Evolutionary conservation across 2,113 vertebrate species (phyloP), one percentile per base, ranked within the genome.

Genomic region (Albula goreensis): DNA sequence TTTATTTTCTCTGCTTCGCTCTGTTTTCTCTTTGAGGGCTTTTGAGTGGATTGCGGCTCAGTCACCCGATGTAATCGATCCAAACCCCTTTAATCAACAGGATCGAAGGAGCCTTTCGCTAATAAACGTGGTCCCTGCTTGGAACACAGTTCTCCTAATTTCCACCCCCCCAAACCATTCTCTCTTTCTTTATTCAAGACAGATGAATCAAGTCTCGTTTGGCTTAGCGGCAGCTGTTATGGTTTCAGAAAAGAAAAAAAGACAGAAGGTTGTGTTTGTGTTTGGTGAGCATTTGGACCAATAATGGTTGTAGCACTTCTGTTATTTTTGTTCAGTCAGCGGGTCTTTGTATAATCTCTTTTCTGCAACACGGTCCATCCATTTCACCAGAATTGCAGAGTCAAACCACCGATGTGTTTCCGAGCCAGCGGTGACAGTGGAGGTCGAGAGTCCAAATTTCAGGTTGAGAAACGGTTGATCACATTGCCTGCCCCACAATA

Each of bases 61-160:
- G 90, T 25, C 91, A 90, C 90, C 89, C 87, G 89, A 88, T 91
- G 92, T 93, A 94, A 95, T 93, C 89, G 92, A 94, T 89, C 91
- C 92, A 89, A 92, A 92, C 91, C 91, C 85, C 93, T 94, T 94
- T 95, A 94, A 95, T 96, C 94, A 93, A 89, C 85, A 81, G 85
- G 89, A 93, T 91, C 84, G 91, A 90, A 90, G 90, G 86, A 93
- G 86, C 85, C 84, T 88, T 83, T 85, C 49, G 51, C 89, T 90
- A 86, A 92, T 88, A 92, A 91, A 86, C 66, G 57, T 90, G 87
- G 88, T 50, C 87, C 89, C 78, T 79, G 86, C 89, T 86, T 84
- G 80, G 86, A 70, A 83, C 25, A 31, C 81, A 92, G 92, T 88
- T 93, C 90, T 88, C 88, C 86, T 86, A 66, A 80, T 48, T 85